Evolutionary conservation across 2,113 vertebrate species (phyloP).

Genomic region (Turnix velox): DNA sequence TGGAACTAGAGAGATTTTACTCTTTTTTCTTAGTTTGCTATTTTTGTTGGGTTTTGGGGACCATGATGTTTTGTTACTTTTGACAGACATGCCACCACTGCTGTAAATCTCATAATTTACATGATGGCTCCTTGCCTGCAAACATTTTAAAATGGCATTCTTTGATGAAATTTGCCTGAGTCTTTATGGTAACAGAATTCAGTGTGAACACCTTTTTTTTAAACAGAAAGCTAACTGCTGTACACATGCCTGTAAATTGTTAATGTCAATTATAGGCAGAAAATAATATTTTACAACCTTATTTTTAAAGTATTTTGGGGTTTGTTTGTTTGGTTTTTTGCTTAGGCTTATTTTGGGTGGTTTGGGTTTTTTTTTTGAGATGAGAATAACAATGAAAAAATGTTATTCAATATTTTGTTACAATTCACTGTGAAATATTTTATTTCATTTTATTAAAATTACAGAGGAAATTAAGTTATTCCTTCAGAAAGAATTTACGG

Average conservation of each 20-base stretch:
- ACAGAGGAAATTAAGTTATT: not conserved
- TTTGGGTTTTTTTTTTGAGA: not conserved
- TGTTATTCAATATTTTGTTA: not conserved
- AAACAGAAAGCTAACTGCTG: not conserved
- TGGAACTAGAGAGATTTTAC: not conserved
- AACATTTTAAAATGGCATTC: not conserved
- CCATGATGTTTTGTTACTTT: not conserved
- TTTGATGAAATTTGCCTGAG: not conserved
- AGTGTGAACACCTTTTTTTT: not conserved
- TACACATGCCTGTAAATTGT: not conserved
- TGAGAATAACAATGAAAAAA: not conserved
- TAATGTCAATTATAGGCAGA: not conserved
- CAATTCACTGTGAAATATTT: not conserved
- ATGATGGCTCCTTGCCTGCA: not conserved
- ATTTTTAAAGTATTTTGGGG: not conserved
- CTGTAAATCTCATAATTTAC: not conserved
- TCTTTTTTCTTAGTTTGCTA: fast-evolving
- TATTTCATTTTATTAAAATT: not conserved
- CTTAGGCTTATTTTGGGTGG: not conserved
- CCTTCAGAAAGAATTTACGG: not conserved
- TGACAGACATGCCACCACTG: not conserved
- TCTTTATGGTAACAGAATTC: not conserved
- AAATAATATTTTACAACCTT: not conserved
- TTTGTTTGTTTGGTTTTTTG: not conserved
- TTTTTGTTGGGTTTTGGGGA: not conserved